Evolutionary conservation across 2,113 vertebrate species (phyloP), one percentile per base, ranked within the genome.

Genomic region (Chlorodrepanis virens): DNA sequence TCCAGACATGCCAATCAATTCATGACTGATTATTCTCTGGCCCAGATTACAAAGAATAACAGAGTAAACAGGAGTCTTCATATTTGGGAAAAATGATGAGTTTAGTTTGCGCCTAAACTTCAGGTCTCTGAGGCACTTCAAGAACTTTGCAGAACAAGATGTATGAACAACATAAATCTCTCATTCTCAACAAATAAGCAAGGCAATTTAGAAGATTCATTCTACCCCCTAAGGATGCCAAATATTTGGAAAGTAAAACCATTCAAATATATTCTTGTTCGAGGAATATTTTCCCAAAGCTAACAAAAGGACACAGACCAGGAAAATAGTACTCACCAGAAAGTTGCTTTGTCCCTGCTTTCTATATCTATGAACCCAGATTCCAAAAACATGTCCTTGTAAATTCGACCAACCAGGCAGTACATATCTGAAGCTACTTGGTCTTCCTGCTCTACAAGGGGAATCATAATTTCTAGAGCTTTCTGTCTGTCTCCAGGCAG

Each of bases 391-490:
- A 97, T 99, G 96, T 99, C 99, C 97, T 99, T 99, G 92, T 99
- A 99, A 98, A 99, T 99, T 52, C 99, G 98, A 77, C 99, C 99
- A 89, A 99, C 98, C 28, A 99, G 96, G 95, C 99, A 99, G 96
- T 99, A 99, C 97, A 99, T 99, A 96, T 99, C 99, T 8, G 99
- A 99, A 72, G 99, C 99, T 44, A 99, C 99, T 94, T 99, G 99
- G 63, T 98, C 98, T 88, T 99, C 98, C 23, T 96, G 98, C 87
- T 99, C 97, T 87, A 99, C 99, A 94, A 99, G 96, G 3, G 99
- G 99, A 94, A 99, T 97, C 99, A 99, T 99, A 95, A 99, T 99
- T 96, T 99, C 98, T 96, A 99, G 98, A 54, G 99, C 99, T 96
- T 99, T 99, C 92, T 98, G 98, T 79, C 99, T 97, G 96, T 99